Percentiles rank a stretch among this genome's conserved stretches.
phyloP scores from a whole-genome alignment of 2,113 vertebrate genomes.

The Pangasianodon gigas region DNA sequence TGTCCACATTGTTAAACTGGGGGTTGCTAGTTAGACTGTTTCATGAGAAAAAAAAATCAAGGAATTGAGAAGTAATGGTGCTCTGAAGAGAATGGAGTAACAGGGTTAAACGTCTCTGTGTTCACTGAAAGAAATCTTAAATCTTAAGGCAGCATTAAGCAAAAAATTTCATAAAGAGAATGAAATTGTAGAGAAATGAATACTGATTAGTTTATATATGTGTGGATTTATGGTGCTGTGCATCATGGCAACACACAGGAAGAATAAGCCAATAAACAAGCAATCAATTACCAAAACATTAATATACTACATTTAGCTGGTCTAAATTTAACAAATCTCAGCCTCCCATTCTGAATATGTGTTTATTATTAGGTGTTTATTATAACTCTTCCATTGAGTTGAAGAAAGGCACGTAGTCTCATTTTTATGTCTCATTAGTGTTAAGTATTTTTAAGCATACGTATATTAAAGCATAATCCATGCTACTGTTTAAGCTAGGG shows the following conservation, averaged over 20 bases:
- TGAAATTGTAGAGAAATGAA: not conserved
- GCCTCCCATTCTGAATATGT: not conserved
- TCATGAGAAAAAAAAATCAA: not conserved
- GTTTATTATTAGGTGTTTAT: no score
- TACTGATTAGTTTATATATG: not conserved
- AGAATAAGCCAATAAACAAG: not conserved
- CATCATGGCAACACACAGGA: not conserved
- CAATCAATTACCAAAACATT: not conserved
- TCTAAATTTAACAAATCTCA: not conserved
- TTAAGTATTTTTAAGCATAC: not conserved
- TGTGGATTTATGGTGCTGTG: not conserved
- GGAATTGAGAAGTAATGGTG: not conserved
- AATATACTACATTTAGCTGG: not conserved
- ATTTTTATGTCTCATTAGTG: not conserved
- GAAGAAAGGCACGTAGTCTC: not conserved
- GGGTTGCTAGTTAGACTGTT: not conserved
- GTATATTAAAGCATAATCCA: not conserved
- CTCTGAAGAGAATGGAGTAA: not conserved
- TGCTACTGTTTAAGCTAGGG: not conserved
- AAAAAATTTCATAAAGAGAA: not conserved
- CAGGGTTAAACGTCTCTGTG: not conserved
- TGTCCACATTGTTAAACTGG: not conserved
- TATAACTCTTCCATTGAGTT: not conserved
- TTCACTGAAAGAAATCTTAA: not conserved
- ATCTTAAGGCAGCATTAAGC: not conserved